Conservation (phyloP, 2,888 invertebrate species). For the Ditylenchus weischeri region DNA sequence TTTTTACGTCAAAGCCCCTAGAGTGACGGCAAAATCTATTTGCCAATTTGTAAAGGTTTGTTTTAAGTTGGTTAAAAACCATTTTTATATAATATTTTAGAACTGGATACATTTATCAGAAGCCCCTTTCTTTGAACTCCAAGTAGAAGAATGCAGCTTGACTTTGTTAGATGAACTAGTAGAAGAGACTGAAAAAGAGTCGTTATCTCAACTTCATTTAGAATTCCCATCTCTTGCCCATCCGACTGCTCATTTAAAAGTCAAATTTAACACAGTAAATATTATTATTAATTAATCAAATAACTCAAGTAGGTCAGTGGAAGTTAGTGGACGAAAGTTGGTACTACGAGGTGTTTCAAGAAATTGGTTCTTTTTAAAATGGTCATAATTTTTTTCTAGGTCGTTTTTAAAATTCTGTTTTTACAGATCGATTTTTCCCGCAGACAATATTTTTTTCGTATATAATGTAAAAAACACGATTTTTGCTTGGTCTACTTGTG, state of each 20-base stretch:
- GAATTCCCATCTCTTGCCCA: slow-evolving; percentile 11
- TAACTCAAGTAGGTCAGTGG: too few relatives aligned
- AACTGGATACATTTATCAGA: slow-evolving; percentile 3
- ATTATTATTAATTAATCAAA: neutral
- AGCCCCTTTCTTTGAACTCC: slow-evolving; percentile 14
- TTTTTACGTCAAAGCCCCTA: neutral
- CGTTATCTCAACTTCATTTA: slow-evolving; percentile 4
- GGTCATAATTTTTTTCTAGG: too few relatives aligned
- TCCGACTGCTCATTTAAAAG: slow-evolving; percentile 7
- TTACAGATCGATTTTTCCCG: too few relatives aligned
- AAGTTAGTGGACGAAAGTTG: too few relatives aligned
- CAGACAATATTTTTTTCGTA: too few relatives aligned
- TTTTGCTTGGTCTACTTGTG: too few relatives aligned
- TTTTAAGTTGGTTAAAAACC: neutral
- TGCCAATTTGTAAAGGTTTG: neutral
- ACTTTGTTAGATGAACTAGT: neutral
- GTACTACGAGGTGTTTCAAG: too few relatives aligned
- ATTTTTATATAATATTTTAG: neutral
- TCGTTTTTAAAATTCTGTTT: too few relatives aligned
- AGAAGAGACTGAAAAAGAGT: neutral
- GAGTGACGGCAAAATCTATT: neutral
- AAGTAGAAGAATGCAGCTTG: neutral
- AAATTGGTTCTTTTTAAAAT: too few relatives aligned
- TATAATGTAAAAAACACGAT: too few relatives aligned
- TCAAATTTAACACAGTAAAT: slow-evolving; percentile 11